Evolutionary conservation across 2,888 invertebrate species (phyloP).

Genomic region (Yponomeuta evonymella): DNA sequence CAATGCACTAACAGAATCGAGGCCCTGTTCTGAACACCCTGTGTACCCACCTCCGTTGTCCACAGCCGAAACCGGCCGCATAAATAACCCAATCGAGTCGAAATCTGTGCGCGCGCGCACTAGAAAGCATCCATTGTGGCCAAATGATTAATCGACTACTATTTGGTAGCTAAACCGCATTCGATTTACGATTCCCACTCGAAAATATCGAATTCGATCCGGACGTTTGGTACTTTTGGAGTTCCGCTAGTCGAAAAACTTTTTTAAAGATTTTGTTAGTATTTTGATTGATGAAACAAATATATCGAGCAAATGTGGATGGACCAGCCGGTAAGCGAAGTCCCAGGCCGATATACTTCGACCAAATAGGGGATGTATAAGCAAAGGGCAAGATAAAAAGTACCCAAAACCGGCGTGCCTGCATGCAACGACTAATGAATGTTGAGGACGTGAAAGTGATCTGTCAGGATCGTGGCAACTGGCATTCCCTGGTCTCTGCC

Average conservation of each 20-base stretch:
- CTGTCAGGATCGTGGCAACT: too few relatives aligned
- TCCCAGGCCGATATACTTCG: too few relatives aligned
- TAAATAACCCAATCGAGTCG: conserved; percentile 62
- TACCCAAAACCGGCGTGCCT: too few relatives aligned
- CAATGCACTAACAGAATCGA: too few relatives aligned
- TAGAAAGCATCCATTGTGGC: conserved; percentile 41
- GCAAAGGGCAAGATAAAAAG: too few relatives aligned
- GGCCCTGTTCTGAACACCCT: background rate
- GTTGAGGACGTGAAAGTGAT: too few relatives aligned
- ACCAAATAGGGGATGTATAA: too few relatives aligned
- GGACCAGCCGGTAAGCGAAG: too few relatives aligned
- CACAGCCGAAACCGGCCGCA: conserved; percentile 23
- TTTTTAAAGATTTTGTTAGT: background rate
- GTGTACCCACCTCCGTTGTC: background rate
- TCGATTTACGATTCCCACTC: conserved; percentile 45
- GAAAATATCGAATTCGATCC: conserved; percentile 37
- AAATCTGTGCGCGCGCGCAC: conserved; percentile 58
- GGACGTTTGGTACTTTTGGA: conserved; percentile 27
- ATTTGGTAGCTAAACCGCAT: conserved; percentile 48
- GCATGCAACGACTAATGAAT: too few relatives aligned
- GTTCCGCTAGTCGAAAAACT: background rate
- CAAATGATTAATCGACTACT: conserved; percentile 37
- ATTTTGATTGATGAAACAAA: background rate
- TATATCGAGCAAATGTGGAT: too few relatives aligned
- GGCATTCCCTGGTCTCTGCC: too few relatives aligned